Evolutionary conservation across 2,113 vertebrate species (phyloP).

Genomic region (Tiliqua scincoides): DNA sequence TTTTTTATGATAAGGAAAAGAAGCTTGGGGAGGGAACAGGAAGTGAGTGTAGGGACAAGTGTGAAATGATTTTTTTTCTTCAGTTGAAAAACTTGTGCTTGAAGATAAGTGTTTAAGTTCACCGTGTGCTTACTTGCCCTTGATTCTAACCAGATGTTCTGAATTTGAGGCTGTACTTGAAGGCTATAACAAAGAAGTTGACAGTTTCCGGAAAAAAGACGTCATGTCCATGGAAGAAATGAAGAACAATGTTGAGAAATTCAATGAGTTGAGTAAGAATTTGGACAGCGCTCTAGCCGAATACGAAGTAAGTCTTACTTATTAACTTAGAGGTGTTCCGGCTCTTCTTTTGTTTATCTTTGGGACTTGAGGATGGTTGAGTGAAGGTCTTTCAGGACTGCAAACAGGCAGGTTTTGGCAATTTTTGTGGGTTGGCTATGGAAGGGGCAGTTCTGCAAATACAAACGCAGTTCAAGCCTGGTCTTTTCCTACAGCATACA

Average conservation of each 20-base stretch:
- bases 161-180: constrained; percentile 78
- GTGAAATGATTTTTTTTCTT: too few relatives aligned
- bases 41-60: too few relatives aligned
- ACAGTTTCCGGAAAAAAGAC: constrained; percentile 82
- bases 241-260: constrained; percentile 82
- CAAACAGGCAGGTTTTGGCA: too few relatives aligned
- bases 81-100: too few relatives aligned
- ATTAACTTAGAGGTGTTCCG: background rate
- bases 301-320: constrained; percentile 79
- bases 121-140: constrained; percentile 6
- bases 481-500: too few relatives aligned
- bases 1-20: too few relatives aligned
- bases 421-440: too few relatives aligned
- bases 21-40: too few relatives aligned
- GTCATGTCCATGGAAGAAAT: constrained; percentile 79
- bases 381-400: background rate
- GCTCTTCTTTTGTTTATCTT: background rate
- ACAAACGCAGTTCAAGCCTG: too few relatives aligned
- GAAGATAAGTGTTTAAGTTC: background rate
- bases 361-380: background rate
- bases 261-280: constrained; percentile 77
- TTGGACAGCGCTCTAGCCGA: constrained; percentile 80
- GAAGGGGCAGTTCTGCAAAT: too few relatives aligned
- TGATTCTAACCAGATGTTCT: constrained; percentile 72
- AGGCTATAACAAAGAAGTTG: constrained; percentile 76